phyloP scores from a whole-genome alignment of 2,797 vertebrate genomes.

The Salarias fasciatus region DNA sequence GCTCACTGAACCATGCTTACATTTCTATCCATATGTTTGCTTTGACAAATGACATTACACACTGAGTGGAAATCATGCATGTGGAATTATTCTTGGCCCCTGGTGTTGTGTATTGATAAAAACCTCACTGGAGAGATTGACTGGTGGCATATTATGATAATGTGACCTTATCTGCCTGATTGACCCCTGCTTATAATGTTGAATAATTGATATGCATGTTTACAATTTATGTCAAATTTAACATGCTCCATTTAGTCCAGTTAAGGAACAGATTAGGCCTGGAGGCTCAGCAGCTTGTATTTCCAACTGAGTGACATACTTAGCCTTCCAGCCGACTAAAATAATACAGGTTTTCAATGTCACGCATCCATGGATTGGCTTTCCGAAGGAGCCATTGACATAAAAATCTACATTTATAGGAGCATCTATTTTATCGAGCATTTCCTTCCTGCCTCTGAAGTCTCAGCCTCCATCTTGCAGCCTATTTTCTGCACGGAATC shows the following conservation, averaged over 20 bases:
- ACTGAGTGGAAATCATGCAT: conserved; percentile 6
- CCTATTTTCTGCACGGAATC: too few species aligned
- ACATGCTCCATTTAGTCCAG: conserved; percentile 42
- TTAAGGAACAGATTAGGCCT: conserved; percentile 23
- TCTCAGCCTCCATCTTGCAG: too few species aligned
- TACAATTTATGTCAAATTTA: conserved; percentile 49
- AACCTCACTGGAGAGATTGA: conserved; percentile 33
- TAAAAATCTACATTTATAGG: too few species aligned
- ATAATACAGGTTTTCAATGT: neutral
- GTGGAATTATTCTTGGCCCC: conserved; percentile 25
- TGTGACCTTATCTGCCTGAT: conserved; percentile 69
- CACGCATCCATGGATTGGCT: neutral
- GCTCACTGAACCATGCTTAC: neutral
- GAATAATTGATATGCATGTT: conserved; percentile 57
- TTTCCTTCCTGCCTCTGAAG: too few species aligned
- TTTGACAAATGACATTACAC: conserved; percentile 22
- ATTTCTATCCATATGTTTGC: conserved; percentile 1
- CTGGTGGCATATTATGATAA: conserved; percentile 63
- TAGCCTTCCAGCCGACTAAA: neutral
- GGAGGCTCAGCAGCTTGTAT: conserved; percentile 10
- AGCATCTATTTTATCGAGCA: too few species aligned
- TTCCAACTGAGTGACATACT: conserved; percentile 1
- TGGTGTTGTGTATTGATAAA: conserved; percentile 34
- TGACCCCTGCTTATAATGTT: conserved; percentile 41
- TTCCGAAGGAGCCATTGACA: too few species aligned